These are phyloP conservation scores for Pipistrellus nathusii DNA, from an alignment of 2,797 vertebrate species.

Conservation along the genomic window DNA sequence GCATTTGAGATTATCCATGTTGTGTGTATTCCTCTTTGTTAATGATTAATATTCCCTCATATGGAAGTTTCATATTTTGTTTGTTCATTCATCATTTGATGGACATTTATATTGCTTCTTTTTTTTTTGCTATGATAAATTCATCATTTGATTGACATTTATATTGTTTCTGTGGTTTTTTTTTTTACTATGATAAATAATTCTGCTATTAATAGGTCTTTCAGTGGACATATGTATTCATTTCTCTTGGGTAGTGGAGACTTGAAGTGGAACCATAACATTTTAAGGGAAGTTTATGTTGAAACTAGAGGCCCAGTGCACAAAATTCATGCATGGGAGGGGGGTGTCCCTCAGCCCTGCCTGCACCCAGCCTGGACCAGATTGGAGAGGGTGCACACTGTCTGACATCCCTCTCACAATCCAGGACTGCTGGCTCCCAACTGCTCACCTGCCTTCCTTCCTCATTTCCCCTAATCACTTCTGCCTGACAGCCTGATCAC, in stretches of 20 bases:
- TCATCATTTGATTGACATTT: too few relatives aligned
- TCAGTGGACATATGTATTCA: background rate
- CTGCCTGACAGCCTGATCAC: too few relatives aligned
- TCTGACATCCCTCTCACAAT: too few relatives aligned
- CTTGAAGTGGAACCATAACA: background rate
- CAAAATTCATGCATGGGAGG: too few relatives aligned
- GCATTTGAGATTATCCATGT: background rate
- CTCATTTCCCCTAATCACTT: too few relatives aligned
- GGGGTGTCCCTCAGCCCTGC: too few relatives aligned
- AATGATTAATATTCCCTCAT: background rate
- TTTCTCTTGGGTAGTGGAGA: conserved; percentile 13
- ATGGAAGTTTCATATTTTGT: background rate
- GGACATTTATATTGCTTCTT: background rate
- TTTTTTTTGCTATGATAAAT: too few relatives aligned
- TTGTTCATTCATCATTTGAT: background rate
- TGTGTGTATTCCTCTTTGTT: background rate
- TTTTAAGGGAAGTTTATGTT: background rate
- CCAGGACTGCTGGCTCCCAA: too few relatives aligned
- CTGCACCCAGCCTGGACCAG: too few relatives aligned
- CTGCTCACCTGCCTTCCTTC: too few relatives aligned
- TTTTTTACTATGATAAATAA: background rate
- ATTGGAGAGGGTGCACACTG: too few relatives aligned
- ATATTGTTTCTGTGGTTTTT: background rate
- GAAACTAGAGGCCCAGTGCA: background rate
- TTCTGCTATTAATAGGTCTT: background rate